Evolutionary conservation across 2,797 vertebrate genomes (phyloP).

Genomic region (Acanthis flammea): DNA sequence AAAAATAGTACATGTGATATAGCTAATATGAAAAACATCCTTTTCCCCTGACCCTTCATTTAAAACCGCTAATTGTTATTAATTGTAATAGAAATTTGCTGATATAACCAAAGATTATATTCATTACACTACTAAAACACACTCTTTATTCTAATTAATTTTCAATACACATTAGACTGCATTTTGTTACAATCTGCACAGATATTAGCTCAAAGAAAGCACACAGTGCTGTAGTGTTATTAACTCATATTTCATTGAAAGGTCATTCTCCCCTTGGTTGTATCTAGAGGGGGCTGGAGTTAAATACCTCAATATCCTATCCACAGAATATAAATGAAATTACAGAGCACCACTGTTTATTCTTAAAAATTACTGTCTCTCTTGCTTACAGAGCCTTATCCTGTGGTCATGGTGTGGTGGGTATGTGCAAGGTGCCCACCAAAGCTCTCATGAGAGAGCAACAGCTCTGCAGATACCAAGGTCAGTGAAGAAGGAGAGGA

Average conservation of each 20-base stretch:
- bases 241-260: constrained; percentile 69
- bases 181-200: constrained; percentile 39
- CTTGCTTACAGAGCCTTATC: not conserved
- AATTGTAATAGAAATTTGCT: constrained; percentile 60
- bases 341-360: not conserved
- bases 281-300: constrained; percentile 17
- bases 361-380: not conserved
- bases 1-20: not conserved
- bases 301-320: constrained; percentile 23
- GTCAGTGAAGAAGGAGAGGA: not conserved
- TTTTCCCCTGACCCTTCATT: constrained; percentile 3
- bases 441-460: not conserved
- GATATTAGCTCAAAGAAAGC: constrained; percentile 37
- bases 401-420: not conserved
- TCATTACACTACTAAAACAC: constrained; percentile 17
- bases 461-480: not conserved
- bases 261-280: constrained; percentile 48
- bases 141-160: constrained; percentile 64
- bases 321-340: constrained; percentile 17
- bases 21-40: constrained; percentile 1
- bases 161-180: constrained; percentile 63
- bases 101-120: constrained; percentile 44
- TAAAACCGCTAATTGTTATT: constrained; percentile 54
- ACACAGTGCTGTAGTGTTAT: constrained; percentile 32
- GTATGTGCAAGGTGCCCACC: not conserved